Percentiles rank a stretch among this genome's conserved stretches.
These are phyloP conservation scores for Esox lucius DNA, from an alignment of 2,797 vertebrate species.

Conservation along the genomic window DNA sequence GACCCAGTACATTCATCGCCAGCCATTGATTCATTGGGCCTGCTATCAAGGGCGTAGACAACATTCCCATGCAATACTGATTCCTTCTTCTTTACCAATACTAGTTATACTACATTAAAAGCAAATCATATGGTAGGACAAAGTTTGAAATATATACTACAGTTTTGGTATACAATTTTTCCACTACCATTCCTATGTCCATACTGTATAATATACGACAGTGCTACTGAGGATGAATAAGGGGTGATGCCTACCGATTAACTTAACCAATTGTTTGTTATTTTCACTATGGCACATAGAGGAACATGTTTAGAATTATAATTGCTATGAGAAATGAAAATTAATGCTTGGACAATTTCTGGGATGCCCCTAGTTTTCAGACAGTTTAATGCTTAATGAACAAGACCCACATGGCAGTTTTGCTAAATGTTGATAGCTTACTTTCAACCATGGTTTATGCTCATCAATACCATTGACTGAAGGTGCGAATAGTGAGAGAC, in stretches of 20 bases:
- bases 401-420: neutral
- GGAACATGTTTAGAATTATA: neutral
- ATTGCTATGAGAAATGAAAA: neutral
- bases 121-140: slow-evolving; percentile 71
- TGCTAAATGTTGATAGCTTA: neutral
- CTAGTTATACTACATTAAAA: slow-evolving; percentile 82
- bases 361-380: neutral
- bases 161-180: slow-evolving; percentile 50
- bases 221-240: neutral
- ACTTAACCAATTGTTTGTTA: neutral
- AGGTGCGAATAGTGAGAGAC: slow-evolving; percentile 14
- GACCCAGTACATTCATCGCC: slow-evolving; percentile 81
- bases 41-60: slow-evolving; percentile 74
- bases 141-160: slow-evolving; percentile 67
- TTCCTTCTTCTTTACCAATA: slow-evolving; percentile 71
- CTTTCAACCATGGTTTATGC: neutral
- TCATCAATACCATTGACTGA: slow-evolving; percentile 5
- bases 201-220: neutral
- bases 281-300: neutral
- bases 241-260: neutral
- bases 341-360: neutral
- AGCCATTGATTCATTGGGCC: slow-evolving; percentile 77
- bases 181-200: neutral
- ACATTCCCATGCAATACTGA: slow-evolving; percentile 72
- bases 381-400: neutral